These are phyloP conservation scores for Agriotes lineatus DNA, from an alignment of 2,888 invertebrate species.

Conservation along the genomic window DNA sequence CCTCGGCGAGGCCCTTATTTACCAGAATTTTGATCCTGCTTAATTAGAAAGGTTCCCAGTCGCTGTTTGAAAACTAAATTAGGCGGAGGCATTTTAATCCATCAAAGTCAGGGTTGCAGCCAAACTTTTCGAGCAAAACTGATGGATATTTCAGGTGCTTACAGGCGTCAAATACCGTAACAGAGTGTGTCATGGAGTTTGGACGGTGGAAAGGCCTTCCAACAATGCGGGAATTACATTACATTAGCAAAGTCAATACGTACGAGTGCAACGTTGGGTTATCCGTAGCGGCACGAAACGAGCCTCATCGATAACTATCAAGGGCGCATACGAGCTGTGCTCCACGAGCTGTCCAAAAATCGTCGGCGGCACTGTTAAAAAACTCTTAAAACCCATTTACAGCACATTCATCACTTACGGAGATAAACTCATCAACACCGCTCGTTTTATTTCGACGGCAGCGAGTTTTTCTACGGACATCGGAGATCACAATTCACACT, in stretches of 20 bases:
- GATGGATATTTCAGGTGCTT: too few species aligned
- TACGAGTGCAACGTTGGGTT: not conserved
- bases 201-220: not conserved
- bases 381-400: slow-evolving; percentile 9
- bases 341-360: not conserved
- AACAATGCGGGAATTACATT: not conserved
- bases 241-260: not conserved
- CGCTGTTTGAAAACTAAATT: too few species aligned
- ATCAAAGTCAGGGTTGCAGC: too few species aligned
- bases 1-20: too few species aligned
- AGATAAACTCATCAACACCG: slow-evolving; percentile 7
- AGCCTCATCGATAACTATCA: not conserved
- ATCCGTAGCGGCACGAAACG: not conserved
- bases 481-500: not conserved
- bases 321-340: not conserved
- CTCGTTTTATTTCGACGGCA: not conserved
- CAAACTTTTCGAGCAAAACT: too few species aligned
- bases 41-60: too few species aligned
- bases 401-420: slow-evolving; percentile 11
- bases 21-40: too few species aligned
- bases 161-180: too few species aligned
- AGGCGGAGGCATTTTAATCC: too few species aligned
- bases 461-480: not conserved
- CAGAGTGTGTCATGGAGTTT: not conserved
- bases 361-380: not conserved